Base-by-base conservation (phyloP, 2,888 invertebrate species). In the Meteorus colon region DNA sequence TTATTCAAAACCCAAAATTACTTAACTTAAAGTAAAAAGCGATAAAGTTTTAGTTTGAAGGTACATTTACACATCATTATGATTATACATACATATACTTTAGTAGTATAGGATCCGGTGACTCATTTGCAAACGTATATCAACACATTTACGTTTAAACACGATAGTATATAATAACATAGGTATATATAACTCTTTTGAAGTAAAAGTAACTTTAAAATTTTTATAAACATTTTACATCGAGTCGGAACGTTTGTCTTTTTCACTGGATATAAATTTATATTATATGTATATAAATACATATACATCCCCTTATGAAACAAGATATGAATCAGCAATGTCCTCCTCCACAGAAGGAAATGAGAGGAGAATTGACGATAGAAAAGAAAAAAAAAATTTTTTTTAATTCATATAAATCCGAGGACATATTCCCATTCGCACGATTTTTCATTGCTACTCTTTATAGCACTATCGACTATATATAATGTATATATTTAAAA, bases 191-290 rank as follows among this genome's bases (percentile, higher is more conserved):
- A 19, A n/a, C 34, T 41, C 37, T 65, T 65, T 24, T 37, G 6
- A 0, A 14, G 65, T 60, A 60, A 34, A 75, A 71, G 60, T 66
- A 62, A 76, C 62, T 66, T 59, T 37, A 24, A 31, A 62, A 67
- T 45, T 55, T 34, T 65, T 66, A 29, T 37, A 48, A 34, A 65
- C n/a, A 65, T 31, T 34, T 63, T 27, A 41, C 66, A 45, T 72
- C 19, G 59, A 70, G 70, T 55, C 69, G 69, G 62, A 76, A 74
- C 77, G 77, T 77, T 77, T 68, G 77, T 77, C 75, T 77, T 77
- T 76, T 78, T 75, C 73, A 62, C 77, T 55, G 19, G 1, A 19
- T 19, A 62, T 77, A 74, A 78, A 73, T 70, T 66, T 73, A 71
- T 67, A 72, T 67, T 63, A 72, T 67, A 19, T 41, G 8, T 67